phyloP scores from a whole-genome alignment of 2,113 vertebrate species.

The Lichenostomus cassidix region DNA sequence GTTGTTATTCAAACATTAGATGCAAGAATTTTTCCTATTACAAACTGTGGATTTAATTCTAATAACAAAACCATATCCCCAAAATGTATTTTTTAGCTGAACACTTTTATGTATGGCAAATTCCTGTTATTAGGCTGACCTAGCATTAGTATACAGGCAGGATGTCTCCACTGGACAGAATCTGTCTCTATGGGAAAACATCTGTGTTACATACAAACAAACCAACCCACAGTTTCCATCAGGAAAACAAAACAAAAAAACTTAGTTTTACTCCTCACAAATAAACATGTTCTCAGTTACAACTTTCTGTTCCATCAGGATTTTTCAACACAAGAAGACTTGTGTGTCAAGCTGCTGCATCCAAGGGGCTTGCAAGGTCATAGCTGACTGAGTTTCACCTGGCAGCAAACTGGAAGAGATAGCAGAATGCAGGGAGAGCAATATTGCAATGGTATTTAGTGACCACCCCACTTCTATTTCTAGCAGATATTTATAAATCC shows the following conservation, averaged over 20 bases:
- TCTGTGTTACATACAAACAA: not conserved
- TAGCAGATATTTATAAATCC: conserved; percentile 11
- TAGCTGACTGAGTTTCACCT: not conserved
- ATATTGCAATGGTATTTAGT: not conserved
- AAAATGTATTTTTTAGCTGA: not conserved
- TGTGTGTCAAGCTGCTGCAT: not conserved
- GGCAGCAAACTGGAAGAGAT: not conserved
- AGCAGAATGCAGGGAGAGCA: not conserved
- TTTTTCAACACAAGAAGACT: not conserved
- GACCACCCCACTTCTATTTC: not conserved
- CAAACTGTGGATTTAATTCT: not conserved
- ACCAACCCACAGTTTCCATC: not conserved
- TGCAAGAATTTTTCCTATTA: not conserved
- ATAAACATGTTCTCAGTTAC: not conserved
- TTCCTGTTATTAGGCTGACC: not conserved
- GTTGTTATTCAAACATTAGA: not conserved
- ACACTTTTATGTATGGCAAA: not conserved
- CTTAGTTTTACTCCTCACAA: not conserved
- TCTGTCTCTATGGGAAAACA: not conserved
- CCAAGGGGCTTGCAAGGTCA: not conserved
- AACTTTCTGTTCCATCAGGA: not conserved
- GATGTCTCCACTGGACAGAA: not conserved
- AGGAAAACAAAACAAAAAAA: not conserved
- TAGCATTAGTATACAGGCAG: not conserved
- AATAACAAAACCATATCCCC: not conserved